phyloP scores from a whole-genome alignment of 2,888 invertebrate genomes.

The Smittia aterrima region DNA sequence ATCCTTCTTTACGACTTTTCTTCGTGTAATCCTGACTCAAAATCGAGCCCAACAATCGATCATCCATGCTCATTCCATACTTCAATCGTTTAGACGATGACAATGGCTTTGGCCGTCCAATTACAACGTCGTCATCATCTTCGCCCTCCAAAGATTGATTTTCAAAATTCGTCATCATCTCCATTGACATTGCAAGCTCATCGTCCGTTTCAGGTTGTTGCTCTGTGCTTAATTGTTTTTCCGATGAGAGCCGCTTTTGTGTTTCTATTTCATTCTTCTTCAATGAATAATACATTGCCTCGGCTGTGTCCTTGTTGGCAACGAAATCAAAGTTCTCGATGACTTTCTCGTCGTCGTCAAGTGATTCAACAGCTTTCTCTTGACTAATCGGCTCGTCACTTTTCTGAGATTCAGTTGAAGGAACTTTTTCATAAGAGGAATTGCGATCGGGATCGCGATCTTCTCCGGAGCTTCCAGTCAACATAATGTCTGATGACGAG shows the following conservation, averaged over 20 bases:
- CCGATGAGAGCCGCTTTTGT: slow-evolving; percentile 2
- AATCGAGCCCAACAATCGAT: slow-evolving; percentile 34
- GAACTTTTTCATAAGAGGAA: slow-evolving; percentile 44
- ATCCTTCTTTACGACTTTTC: background rate
- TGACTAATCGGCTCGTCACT: background rate
- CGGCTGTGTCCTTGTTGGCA: slow-evolving; percentile 45
- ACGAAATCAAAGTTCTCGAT: slow-evolving; percentile 32
- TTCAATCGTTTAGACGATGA: background rate
- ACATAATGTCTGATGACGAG: slow-evolving; percentile 4
- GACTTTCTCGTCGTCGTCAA: background rate
- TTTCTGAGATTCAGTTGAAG: background rate
- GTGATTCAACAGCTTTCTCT: background rate
- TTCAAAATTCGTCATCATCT: background rate
- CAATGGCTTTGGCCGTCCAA: background rate
- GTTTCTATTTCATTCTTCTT: slow-evolving; percentile 46
- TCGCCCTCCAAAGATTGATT: slow-evolving; percentile 16
- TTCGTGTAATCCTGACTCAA: slow-evolving; percentile 30
- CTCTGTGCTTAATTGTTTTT: slow-evolving; percentile 20
- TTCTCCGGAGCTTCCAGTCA: background rate
- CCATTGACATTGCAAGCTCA: background rate
- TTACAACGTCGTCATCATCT: slow-evolving; percentile 28
- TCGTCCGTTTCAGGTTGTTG: background rate
- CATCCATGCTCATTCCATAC: slow-evolving; percentile 40
- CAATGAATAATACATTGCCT: slow-evolving; percentile 47
- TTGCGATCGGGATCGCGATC: slow-evolving; percentile 42